These are phyloP conservation scores for Eledone cirrhosa DNA, from an alignment of 2,888 invertebrate genomes.

Conservation along the genomic window DNA sequence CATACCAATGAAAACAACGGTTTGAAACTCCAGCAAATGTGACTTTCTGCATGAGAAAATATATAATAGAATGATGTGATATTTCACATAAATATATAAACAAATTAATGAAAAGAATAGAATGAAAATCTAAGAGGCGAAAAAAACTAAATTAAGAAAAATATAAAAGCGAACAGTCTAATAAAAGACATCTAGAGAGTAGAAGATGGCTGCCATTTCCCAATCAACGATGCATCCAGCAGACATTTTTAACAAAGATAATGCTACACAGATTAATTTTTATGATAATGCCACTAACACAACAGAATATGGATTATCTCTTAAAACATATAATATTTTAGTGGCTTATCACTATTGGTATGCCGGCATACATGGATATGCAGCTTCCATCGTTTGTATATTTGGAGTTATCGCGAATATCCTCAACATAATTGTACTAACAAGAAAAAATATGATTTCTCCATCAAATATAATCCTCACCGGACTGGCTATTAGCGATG, in stretches of 20 bases:
- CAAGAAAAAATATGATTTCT: constrained; percentile 88
- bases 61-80: too few species aligned
- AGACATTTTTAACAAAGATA: neutral
- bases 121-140: too few species aligned
- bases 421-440: constrained; percentile 89
- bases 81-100: too few species aligned
- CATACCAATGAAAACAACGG: too few species aligned
- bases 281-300: neutral
- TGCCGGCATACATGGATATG: constrained; percentile 79
- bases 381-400: constrained; percentile 85
- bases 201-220: too few species aligned
- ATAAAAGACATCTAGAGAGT: neutral
- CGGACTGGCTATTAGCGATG: constrained; percentile 84
- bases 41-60: too few species aligned
- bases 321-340: neutral
- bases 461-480: constrained; percentile 92
- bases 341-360: constrained; percentile 40
- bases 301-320: neutral
- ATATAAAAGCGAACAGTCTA: neutral
- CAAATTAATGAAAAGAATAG: too few species aligned
- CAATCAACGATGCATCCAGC: too few species aligned
- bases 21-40: too few species aligned
- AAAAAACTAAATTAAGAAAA: too few species aligned
- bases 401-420: constrained; percentile 91
- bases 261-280: neutral